Conservation (phyloP, 1,140 invertebrate genomes). For the Phenacoccus solenopsis region DNA sequence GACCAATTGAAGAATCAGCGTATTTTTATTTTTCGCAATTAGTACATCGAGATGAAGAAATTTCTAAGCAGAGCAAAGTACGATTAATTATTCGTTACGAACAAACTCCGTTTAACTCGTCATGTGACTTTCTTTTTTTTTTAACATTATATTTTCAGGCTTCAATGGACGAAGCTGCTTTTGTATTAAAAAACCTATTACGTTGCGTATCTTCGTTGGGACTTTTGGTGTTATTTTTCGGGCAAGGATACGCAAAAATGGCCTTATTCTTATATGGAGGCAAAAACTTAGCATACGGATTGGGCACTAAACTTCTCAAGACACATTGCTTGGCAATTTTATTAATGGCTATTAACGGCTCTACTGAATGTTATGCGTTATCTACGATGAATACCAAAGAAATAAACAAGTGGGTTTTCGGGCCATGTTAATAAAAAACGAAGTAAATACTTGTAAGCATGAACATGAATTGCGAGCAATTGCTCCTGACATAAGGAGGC, state of each 20-base stretch:
- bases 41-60: constrained; percentile 58
- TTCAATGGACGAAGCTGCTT: constrained; percentile 58
- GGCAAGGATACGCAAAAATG: constrained; percentile 74
- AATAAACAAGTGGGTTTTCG: constrained; percentile 55
- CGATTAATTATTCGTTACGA: constrained; percentile 18
- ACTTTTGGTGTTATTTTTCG: constrained; percentile 71
- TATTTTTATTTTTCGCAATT: constrained; percentile 95
- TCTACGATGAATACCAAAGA: constrained; percentile 83
- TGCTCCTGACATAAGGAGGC: too few relatives aligned
- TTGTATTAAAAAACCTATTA: constrained; percentile 67
- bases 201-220: constrained; percentile 73
- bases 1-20: constrained; percentile 91
- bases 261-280: constrained; percentile 83
- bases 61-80: constrained; percentile 55
- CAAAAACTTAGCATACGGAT: constrained; percentile 48
- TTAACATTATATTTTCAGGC: constrained; percentile 35
- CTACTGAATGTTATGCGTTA: constrained; percentile 91
- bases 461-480: too few relatives aligned
- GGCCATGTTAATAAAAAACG: too few relatives aligned
- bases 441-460: too few relatives aligned
- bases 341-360: constrained; percentile 83
- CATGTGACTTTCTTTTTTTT: too few relatives aligned
- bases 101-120: too few relatives aligned
- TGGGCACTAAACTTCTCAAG: constrained; percentile 56
- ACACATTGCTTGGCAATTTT: constrained; percentile 84